phyloP scores from a whole-genome alignment of 1,140 invertebrate genomes.

The Tetranychus cinnabarinus region DNA sequence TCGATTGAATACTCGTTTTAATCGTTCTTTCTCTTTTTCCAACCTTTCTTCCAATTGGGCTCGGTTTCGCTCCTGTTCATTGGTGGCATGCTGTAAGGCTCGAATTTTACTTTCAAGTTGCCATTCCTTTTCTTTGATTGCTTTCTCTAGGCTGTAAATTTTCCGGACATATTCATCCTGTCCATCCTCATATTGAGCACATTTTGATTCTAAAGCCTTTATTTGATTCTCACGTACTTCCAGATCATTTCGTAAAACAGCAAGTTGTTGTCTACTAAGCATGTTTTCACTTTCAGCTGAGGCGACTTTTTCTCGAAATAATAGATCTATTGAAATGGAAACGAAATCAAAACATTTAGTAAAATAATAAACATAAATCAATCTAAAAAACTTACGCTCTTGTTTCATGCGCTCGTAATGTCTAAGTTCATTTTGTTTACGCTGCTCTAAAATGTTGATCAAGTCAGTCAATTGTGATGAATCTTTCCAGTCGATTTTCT shows the following conservation, averaged over 20 bases:
- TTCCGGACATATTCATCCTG: slow-evolving; percentile 14
- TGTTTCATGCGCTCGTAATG: background rate
- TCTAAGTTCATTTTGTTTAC: background rate
- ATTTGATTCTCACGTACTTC: slow-evolving; percentile 17
- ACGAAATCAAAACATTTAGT: background rate
- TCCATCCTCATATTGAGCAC: slow-evolving; percentile 16
- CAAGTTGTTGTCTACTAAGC: slow-evolving; percentile 5
- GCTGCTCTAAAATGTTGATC: background rate
- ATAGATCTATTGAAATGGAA: background rate
- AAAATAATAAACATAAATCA: too few species aligned
- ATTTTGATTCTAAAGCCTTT: slow-evolving; percentile 16
- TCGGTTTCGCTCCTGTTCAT: background rate
- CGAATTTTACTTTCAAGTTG: slow-evolving; percentile 15
- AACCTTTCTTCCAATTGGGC: slow-evolving; percentile 15
- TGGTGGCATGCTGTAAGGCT: background rate
- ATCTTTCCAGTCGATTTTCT: slow-evolving; percentile 2
- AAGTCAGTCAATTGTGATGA: background rate
- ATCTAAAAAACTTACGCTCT: background rate
- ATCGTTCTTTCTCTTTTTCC: slow-evolving; percentile 17
- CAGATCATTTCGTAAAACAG: slow-evolving; percentile 18
- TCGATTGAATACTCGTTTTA: slow-evolving; percentile 18
- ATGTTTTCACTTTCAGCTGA: slow-evolving; percentile 1
- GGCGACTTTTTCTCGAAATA: background rate
- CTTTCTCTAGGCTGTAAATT: slow-evolving; percentile 24
- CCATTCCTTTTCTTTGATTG: slow-evolving; percentile 22